Percentiles rank a stretch among this genome's conserved stretches.
Evolutionary conservation across 2,113 vertebrate species (phyloP).

Genomic region (Esox niger): DNA sequence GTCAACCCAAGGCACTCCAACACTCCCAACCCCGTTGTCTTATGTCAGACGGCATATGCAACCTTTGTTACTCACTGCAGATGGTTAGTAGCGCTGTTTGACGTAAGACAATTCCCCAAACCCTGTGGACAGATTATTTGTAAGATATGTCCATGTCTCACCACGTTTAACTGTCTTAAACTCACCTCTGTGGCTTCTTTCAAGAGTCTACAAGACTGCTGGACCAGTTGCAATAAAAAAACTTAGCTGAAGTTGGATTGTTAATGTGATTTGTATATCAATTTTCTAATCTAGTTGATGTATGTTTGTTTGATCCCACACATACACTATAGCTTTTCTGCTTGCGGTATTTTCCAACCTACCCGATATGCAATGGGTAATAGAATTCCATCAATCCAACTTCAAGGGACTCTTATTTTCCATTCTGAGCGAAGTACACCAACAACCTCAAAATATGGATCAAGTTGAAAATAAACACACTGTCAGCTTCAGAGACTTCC

Average conservation of each 20-base stretch:
- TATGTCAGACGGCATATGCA: background rate
- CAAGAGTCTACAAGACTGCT: slow-evolving; percentile 28
- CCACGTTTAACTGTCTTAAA: slow-evolving; percentile 30
- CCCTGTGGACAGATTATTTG: slow-evolving; percentile 32
- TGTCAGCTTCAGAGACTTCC: background rate
- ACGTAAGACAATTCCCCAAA: background rate
- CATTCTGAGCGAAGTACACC: slow-evolving; percentile 55
- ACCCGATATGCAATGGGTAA: background rate
- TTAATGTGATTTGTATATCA: slow-evolving; percentile 23
- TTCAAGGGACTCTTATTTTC: slow-evolving; percentile 57
- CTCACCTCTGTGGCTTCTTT: slow-evolving; percentile 37
- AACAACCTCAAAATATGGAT: slow-evolving; percentile 36
- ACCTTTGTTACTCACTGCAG: slow-evolving; percentile 3
- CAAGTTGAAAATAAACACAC: slow-evolving; percentile 1
- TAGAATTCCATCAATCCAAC: slow-evolving; percentile 55
- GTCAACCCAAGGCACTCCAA: slow-evolving; percentile 40
- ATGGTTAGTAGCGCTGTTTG: no score
- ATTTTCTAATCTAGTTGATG: slow-evolving; percentile 29
- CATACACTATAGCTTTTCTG: slow-evolving; percentile 21
- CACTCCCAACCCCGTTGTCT: slow-evolving; percentile 13
- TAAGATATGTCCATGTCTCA: slow-evolving; percentile 40
- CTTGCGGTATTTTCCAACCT: slow-evolving; percentile 26
- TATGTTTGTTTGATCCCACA: slow-evolving; percentile 34
- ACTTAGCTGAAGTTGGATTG: slow-evolving; percentile 71
- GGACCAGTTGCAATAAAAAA: slow-evolving; percentile 66